Conservation (phyloP, 1,140 invertebrate species). For the Cyrtorhinus lividipennis region DNA sequence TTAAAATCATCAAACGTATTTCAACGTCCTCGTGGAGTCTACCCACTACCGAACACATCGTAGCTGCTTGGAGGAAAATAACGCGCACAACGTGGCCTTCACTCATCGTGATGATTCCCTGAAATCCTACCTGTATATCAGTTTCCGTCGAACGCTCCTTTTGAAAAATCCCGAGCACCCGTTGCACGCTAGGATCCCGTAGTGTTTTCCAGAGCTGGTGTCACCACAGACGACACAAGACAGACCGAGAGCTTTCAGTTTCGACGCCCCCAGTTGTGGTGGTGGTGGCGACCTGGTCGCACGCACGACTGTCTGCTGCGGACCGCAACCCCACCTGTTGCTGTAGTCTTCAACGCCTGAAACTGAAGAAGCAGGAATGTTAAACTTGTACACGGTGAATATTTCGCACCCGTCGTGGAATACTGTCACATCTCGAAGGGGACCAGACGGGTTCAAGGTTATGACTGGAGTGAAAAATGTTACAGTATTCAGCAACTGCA, state of each 20-base stretch:
- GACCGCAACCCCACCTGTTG: slow-evolving; percentile 16
- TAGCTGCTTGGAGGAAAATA: too few species aligned
- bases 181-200: slow-evolving; percentile 97
- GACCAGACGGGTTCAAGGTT: too few species aligned
- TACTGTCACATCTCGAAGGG: too few species aligned
- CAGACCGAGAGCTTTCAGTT: slow-evolving; percentile 39
- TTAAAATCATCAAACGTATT: too few species aligned
- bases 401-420: too few species aligned
- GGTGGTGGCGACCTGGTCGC: slow-evolving; percentile 25
- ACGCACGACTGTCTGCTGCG: slow-evolving; percentile 25
- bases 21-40: too few species aligned
- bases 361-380: neutral
- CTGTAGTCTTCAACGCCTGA: slow-evolving; percentile 13
- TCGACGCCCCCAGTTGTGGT: slow-evolving; percentile 16
- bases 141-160: slow-evolving; percentile 83
- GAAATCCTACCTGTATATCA: slow-evolving; percentile 94
- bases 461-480: too few species aligned
- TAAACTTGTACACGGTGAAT: too few species aligned
- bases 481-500: too few species aligned
- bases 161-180: slow-evolving; percentile 99
- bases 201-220: slow-evolving; percentile 93
- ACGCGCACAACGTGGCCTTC: neutral
- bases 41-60: too few species aligned
- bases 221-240: slow-evolving; percentile 93
- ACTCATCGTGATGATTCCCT: too few species aligned